A percentile compares a stretch with the other conserved stretches of the same genome.
These are phyloP conservation scores for Fabriciana adippe DNA, from an alignment of 2,888 invertebrate species.

Conservation along the genomic window DNA sequence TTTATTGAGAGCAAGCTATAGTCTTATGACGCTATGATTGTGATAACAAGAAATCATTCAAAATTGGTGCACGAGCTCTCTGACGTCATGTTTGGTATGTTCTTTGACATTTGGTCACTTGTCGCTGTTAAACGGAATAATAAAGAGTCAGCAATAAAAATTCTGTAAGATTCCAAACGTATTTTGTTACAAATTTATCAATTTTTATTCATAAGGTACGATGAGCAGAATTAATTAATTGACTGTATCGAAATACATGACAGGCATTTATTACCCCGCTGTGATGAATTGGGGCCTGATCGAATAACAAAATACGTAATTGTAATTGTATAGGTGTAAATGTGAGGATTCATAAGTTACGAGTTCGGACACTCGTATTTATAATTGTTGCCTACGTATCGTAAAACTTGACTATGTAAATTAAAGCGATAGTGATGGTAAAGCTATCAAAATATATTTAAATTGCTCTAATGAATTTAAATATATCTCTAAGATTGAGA, in stretches of 20 bases:
- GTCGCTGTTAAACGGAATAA: conserved; percentile 38
- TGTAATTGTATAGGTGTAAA: conserved; percentile 17
- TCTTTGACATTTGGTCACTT: conserved; percentile 25
- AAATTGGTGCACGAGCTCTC: conserved; percentile 15
- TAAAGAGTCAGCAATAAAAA: conserved; percentile 42
- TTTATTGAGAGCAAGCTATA: conserved; percentile 3
- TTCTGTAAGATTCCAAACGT: conserved; percentile 39
- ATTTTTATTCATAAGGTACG: conserved; percentile 38
- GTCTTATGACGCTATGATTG: conserved; percentile 14
- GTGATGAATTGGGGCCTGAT: conserved; percentile 34
- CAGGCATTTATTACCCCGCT: conserved; percentile 34
- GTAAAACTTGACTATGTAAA: too few relatives aligned
- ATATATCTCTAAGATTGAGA: too few relatives aligned
- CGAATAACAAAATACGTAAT: conserved; percentile 31
- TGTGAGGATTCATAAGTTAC: conserved; percentile 8
- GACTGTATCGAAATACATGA: conserved; percentile 39
- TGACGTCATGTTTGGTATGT: conserved; percentile 27
- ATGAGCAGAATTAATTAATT: conserved; percentile 41
- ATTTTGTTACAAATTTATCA: conserved; percentile 42
- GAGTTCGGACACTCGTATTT: neutral
- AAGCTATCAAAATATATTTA: too few relatives aligned
- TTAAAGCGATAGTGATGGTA: too few relatives aligned
- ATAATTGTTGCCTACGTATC: neutral
- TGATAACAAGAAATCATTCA: conserved; percentile 32
- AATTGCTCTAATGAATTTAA: too few relatives aligned